Evolutionary conservation across 2,888 invertebrate genomes (phyloP), one percentile per base, ranked within the genome.

Genomic region (Epistrophella euchroma): DNA sequence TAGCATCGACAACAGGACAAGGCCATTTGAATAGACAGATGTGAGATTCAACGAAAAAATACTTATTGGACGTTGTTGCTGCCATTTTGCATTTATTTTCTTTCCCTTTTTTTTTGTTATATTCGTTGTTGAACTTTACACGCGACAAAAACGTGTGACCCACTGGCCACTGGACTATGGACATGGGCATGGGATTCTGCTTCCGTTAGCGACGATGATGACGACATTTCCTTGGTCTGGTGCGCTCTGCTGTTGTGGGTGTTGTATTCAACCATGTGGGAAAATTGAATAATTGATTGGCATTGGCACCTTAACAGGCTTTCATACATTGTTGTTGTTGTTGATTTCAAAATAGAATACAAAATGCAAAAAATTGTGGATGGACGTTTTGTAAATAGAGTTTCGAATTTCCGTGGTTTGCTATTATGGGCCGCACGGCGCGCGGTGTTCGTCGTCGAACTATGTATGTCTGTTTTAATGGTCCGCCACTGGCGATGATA

Each of bases 221-320:
- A 68, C 50, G 52, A 68, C 52, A 68, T 55, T 64, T 35, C 66
- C 17, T 50, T 68, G 78, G 50, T 47, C 37, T 50, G 45, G 28
- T 72, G 72, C 58, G 50, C 74, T 64, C 28, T 32, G 28, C 17
- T 55, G 28, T 52, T 60, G 66, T 40, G 71, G 66, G 75, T 75
- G 74, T 66, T 79, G 45, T 85, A 76, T 75, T 28, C 73, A 50
- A 37, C 75, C 85, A 80, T 85, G 76, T 77, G 82, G 73, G 82
- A 83, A 83, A 87, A 75, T 78, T 87, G 78, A 82, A 87, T 87
- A 83, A 87, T 87, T 87, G 87, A 87, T 87, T 79, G 71, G 87
- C 72, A 83, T 72, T 83, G 83, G 78, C 79, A 83, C 87, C 83
- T 87, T 87, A 83, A 87, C 87, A 87, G 62, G 78, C 75, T 83